These are phyloP conservation scores for Centropristis striata DNA, from an alignment of 2,113 vertebrate genomes.

Conservation along the genomic window DNA sequence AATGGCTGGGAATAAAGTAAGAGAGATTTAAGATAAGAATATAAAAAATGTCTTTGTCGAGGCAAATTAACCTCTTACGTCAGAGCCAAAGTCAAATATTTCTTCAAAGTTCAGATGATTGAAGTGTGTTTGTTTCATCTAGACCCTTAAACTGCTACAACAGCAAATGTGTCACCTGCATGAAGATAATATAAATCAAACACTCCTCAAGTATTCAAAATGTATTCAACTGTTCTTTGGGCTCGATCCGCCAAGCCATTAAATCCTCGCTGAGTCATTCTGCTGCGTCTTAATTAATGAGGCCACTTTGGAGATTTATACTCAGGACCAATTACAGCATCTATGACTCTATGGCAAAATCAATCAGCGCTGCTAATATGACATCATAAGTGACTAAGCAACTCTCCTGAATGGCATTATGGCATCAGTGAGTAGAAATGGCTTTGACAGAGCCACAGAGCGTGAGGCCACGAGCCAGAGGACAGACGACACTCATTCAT, in stretches of 20 bases:
- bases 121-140: constrained; percentile 51
- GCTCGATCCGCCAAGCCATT: constrained; percentile 50
- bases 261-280: constrained; percentile 73
- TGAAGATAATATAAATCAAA: constrained; percentile 59
- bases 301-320: constrained; percentile 78
- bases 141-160: constrained; percentile 48
- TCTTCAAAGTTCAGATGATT: constrained; percentile 20
- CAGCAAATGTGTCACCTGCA: constrained; percentile 56
- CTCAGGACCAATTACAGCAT: constrained; percentile 68
- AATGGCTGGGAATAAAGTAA: neutral
- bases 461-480: constrained; percentile 20
- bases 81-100: constrained; percentile 12
- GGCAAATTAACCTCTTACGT: neutral
- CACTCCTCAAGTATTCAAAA: constrained; percentile 54
- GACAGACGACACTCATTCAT: constrained; percentile 17
- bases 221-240: constrained; percentile 63
- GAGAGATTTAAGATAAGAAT: neutral
- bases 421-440: constrained; percentile 43
- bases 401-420: constrained; percentile 55
- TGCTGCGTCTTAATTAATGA: constrained; percentile 71
- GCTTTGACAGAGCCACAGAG: constrained; percentile 32
- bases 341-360: constrained; percentile 68
- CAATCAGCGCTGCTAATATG: constrained; percentile 72
- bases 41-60: too few species aligned
- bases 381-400: constrained; percentile 79